Evolutionary conservation across 2,888 invertebrate species (phyloP), one percentile per base, ranked within the genome.

Genomic region (Sesia bembeciformis): DNA sequence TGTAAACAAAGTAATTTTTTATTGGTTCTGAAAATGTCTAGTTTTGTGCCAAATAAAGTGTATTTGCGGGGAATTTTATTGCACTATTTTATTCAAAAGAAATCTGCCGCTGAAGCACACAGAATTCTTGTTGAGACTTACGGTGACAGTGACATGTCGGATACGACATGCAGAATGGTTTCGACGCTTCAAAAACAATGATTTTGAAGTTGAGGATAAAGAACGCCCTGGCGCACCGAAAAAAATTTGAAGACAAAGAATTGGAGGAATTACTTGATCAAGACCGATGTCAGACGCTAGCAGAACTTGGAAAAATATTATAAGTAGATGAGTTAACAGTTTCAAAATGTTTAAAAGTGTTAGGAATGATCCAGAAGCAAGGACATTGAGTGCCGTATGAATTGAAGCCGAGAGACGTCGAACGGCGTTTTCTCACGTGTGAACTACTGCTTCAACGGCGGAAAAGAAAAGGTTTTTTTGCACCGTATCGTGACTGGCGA

Each of bases 281-380:
- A n/a, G n/a, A n/a, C n/a, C n/a, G n/a, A n/a, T n/a, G n/a, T 40
- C 52, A 52, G 52, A 52, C 52, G 52, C 52, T 52, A 52, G 52
- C 23, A 40, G 52, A 52, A 40, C 52, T 52, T 40, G 52, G 52
- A 8, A 40, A 52, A 40, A 40, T 40, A 52, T 52, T 52, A 40
- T 40, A 52, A 52, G 52, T 52, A 52, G 52, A 52, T 40, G 52
- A 40, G 4, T 40, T 40, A 52, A 52, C 52, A 40, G 52, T 52
- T 52, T 52, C 52, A 39, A 52, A 52, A 52, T 40, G 41, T 40
- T 52, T 40, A 40, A 52, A 52, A 40, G 41, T 39, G 40, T 52
- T 52, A 40, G 52, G 41, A 40, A 52, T 40, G 52, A 52, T 52
- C 41, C 52, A 49, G 23, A 49, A 49, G 49, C 49, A 49, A 49